Base-by-base conservation (phyloP, 1,140 invertebrate species). In the Propsilocerus akamusi region DNA sequence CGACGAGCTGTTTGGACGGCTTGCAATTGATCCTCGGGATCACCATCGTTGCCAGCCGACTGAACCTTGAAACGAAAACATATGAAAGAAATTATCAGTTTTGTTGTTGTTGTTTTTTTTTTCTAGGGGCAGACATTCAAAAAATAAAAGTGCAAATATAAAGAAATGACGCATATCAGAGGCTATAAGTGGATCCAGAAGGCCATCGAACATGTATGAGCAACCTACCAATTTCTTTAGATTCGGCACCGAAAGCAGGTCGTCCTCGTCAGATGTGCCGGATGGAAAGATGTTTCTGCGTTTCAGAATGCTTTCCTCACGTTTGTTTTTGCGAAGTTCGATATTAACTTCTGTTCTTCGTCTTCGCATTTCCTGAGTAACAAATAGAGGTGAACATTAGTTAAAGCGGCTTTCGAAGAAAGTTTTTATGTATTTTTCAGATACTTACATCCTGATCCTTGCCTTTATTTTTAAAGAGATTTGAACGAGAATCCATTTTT, bases 391-490 rank as follows among this genome's bases (percentile, higher is more conserved):
- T 20, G 12, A 20, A 20, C 17, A 20, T 20, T 41, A 3, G 10
- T 41, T 6, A 41, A 20, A 20, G 34, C 34, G 34, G 34, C 34
- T 20, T 6, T 1, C 11, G 22, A 3, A 22, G 17, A 7, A 17
- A 4, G 8, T 5, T 11, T 25, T 47, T 47, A 25, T 25, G 24
- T 1, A 4, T 34, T 52, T 71, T 20, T 20, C 10, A 41, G 22
- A 7, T 8, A 83, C 86, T 83, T 75, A 94, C 91, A 72, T 94
- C 90, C 68, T 89, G 85, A 76, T 94, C 89, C 76, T 93, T 94
- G 59, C 89, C 89, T 78, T 92, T 92, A 74, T 94, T 93, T 81
- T 94, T 95, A 69, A 93, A 94, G 68, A 84, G 83, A 72, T 89
- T 80, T 73, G 87, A 80, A 68, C 89, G 80, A 74, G 76, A 80